Percentiles rank a stretch among this genome's conserved stretches.
phyloP scores from a whole-genome alignment of 2,888 invertebrate species.

The Tromatobia lineatoria region DNA sequence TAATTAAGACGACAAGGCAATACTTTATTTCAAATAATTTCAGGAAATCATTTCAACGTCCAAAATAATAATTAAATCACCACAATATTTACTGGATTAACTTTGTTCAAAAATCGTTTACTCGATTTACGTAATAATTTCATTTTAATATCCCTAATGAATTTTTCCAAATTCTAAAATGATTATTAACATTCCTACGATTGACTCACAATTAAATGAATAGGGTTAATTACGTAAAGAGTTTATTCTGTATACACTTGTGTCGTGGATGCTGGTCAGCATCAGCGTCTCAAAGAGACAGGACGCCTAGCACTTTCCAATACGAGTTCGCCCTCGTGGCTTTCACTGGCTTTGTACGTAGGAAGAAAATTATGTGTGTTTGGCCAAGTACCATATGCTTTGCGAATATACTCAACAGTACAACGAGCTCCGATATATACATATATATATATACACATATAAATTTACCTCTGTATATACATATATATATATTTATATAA shows the following conservation, averaged over 20 bases:
- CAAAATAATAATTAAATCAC: not conserved
- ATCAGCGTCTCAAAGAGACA: not conserved
- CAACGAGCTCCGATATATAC: not conserved
- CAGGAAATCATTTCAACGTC: no score
- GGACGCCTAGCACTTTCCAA: conserved; percentile 58
- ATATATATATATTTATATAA: no score
- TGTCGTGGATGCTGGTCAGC: conserved; percentile 34
- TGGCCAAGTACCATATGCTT: conserved; percentile 1
- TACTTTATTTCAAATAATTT: no score
- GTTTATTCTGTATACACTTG: conserved; percentile 17
- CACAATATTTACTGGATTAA: not conserved
- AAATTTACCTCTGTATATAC: not conserved
- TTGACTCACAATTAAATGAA: no score
- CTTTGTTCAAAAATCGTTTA: not conserved
- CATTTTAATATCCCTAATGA: no score
- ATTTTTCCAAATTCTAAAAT: no score
- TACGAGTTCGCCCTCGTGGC: conserved; percentile 61
- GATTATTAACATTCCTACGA: no score
- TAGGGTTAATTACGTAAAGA: not conserved
- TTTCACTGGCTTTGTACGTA: conserved; percentile 62
- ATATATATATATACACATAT: not conserved
- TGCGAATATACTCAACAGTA: not conserved
- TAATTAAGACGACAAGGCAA: no score
- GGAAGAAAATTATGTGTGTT: conserved; percentile 60
- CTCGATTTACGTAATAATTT: no score